Conservation (phyloP, 2,113 vertebrate genomes). For the Siniperca knerii region DNA sequence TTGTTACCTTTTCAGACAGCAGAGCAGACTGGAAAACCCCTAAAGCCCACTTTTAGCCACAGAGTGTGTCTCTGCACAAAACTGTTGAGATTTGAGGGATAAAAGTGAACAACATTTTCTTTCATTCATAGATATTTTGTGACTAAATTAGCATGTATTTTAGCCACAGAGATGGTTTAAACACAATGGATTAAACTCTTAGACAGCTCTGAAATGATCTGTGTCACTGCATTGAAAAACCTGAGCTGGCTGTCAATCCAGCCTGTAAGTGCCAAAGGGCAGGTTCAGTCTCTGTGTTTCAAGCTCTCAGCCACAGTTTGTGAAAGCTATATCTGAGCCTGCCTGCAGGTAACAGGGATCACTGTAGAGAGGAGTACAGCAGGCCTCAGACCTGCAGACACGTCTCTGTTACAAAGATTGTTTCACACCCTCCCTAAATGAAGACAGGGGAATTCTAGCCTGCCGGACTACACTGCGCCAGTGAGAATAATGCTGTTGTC, state of each 20-base stretch:
- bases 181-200: slow-evolving; percentile 1
- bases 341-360: slow-evolving; percentile 69
- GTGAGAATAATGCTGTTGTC: slow-evolving; percentile 23
- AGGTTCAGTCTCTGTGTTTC: slow-evolving; percentile 27
- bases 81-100: neutral
- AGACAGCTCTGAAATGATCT: slow-evolving; percentile 26
- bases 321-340: slow-evolving; percentile 63
- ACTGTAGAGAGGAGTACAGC: slow-evolving; percentile 19
- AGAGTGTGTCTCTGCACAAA: neutral
- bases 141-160: neutral
- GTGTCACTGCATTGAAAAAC: slow-evolving; percentile 37
- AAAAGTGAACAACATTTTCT: neutral
- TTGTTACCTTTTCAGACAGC: slow-evolving; percentile 21
- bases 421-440: slow-evolving; percentile 57
- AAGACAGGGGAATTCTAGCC: slow-evolving; percentile 41
- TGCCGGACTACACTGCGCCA: neutral
- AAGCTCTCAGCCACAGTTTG: slow-evolving; percentile 31
- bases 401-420: slow-evolving; percentile 55
- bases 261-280: slow-evolving; percentile 15
- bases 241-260: slow-evolving; percentile 33
- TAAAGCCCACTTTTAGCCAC: slow-evolving; percentile 11
- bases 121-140: slow-evolving; percentile 19
- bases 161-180: neutral
- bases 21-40: slow-evolving; percentile 32
- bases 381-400: slow-evolving; percentile 40